phyloP scores from a whole-genome alignment of 2,888 invertebrate genomes.

The Cheilosia pagana region DNA sequence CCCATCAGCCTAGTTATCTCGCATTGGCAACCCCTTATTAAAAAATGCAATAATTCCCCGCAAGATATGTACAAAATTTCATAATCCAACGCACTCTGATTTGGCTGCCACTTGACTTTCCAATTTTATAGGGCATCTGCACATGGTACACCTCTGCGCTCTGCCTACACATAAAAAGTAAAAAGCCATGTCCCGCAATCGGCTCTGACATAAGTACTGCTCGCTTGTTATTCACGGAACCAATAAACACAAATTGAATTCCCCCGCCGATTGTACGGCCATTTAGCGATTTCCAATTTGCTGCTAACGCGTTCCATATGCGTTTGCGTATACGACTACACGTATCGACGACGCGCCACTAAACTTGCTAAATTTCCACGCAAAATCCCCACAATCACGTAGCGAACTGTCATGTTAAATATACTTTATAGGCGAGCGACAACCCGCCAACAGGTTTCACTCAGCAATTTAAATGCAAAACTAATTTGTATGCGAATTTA shows the following conservation, averaged over 20 bases:
- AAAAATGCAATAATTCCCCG: background rate
- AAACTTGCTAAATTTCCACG: conserved; percentile 5
- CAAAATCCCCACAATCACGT: conserved; percentile 55
- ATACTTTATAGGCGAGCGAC: conserved; percentile 68
- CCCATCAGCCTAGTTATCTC: background rate
- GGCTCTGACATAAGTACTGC: conserved; percentile 36
- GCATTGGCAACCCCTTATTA: background rate
- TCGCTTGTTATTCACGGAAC: conserved; percentile 70
- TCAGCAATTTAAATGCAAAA: conserved; percentile 74
- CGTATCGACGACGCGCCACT: conserved; percentile 16
- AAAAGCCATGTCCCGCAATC: background rate
- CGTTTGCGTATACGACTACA: too few species aligned
- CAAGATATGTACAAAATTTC: background rate
- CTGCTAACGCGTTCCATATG: conserved; percentile 42
- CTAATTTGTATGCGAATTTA: conserved; percentile 72
- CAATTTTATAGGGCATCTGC: conserved; percentile 7
- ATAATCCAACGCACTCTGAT: conserved; percentile 4
- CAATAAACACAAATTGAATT: conserved; percentile 73
- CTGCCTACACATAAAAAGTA: background rate
- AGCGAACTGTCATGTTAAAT: conserved; percentile 71
- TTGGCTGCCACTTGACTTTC: conserved; percentile 17
- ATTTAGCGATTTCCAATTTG: conserved; percentile 73
- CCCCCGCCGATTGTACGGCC: conserved; percentile 36
- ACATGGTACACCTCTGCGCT: background rate
- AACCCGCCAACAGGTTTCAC: conserved; percentile 74